These are phyloP conservation scores for Sialia sialis DNA, from an alignment of 2,113 vertebrate species.

Conservation along the genomic window DNA sequence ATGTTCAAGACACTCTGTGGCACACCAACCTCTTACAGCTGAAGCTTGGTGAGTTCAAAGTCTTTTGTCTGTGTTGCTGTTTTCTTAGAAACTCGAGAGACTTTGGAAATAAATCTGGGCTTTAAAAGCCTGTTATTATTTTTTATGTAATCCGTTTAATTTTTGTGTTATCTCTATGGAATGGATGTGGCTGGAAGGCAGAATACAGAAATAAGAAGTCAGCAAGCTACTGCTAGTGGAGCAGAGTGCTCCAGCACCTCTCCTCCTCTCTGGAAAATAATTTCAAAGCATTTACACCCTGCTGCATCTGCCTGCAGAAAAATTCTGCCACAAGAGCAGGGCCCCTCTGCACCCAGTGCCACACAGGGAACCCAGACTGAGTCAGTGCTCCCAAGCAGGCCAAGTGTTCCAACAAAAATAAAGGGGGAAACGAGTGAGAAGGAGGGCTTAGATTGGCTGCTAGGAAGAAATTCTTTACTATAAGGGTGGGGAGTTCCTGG, in stretches of 20 bases:
- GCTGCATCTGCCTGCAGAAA: background rate
- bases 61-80: background rate
- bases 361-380: background rate
- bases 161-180: background rate
- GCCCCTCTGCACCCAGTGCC: fast-evolving
- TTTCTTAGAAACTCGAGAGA: background rate
- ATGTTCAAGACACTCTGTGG: slow-evolving; percentile 68
- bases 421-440: background rate
- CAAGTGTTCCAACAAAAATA: background rate
- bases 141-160: background rate
- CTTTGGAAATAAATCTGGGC: background rate
- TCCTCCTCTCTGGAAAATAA: background rate
- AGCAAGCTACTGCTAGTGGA: background rate
- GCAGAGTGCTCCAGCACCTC: background rate
- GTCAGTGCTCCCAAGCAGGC: background rate
- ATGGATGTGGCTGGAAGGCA: background rate
- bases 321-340: background rate
- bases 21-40: slow-evolving; percentile 67
- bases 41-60: slow-evolving; percentile 55
- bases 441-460: background rate
- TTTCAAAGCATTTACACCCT: background rate
- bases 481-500: background rate
- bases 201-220: background rate
- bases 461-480: background rate
- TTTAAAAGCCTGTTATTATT: background rate